These are phyloP conservation scores for Acleris cristana DNA, from an alignment of 2,888 invertebrate species.

Conservation along the genomic window DNA sequence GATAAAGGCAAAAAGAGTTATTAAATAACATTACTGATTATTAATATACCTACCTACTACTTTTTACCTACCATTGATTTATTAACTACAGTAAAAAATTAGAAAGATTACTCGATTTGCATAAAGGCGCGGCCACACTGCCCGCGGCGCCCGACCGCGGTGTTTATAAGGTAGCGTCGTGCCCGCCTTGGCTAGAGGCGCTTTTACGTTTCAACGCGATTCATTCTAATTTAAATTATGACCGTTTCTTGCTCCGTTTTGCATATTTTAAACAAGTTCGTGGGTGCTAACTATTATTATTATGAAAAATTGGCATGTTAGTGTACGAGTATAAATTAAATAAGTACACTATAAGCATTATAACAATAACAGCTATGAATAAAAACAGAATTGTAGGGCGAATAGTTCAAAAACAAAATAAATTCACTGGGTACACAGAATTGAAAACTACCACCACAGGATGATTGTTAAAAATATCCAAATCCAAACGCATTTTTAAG, in stretches of 20 bases:
- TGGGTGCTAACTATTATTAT: constrained; percentile 2
- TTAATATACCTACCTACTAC: too few species aligned
- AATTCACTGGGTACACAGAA: too few species aligned
- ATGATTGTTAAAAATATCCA: too few species aligned
- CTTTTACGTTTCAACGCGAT: constrained; percentile 25
- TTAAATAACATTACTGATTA: too few species aligned
- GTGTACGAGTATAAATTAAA: too few species aligned
- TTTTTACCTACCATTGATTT: constrained; percentile 19
- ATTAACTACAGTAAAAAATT: constrained; percentile 34
- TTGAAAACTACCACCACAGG: too few species aligned
- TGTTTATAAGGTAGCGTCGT: constrained; percentile 54
- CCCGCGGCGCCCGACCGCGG: constrained; percentile 51
- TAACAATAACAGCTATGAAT: too few species aligned
- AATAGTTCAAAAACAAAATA: too few species aligned
- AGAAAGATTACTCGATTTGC: constrained; percentile 31
- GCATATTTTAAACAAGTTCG: constrained; percentile 27
- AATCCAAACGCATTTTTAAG: too few species aligned
- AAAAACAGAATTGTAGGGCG: too few species aligned
- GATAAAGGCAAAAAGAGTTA: background rate
- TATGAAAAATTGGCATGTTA: background rate
- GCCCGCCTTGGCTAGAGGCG: constrained; percentile 44
- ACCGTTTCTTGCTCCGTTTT: constrained; percentile 22
- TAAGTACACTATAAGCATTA: too few species aligned
- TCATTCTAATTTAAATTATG: constrained; percentile 33
- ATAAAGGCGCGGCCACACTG: constrained; percentile 54